Conservation (phyloP, 2,888 invertebrate species). For the Mesochorus sp. region DNA sequence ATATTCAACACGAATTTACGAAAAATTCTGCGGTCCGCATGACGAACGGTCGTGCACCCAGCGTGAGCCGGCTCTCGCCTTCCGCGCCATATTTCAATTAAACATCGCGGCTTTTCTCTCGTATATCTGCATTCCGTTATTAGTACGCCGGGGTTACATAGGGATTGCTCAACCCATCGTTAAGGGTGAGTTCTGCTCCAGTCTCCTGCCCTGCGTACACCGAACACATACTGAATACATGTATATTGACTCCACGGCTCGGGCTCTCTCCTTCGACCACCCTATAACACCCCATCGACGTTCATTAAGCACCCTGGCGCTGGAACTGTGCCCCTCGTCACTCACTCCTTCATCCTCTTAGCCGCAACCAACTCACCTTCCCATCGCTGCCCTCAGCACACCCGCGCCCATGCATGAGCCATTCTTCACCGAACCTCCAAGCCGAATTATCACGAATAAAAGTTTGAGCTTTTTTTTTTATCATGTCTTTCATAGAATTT, state of each 20-base stretch:
- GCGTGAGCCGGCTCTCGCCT: slow-evolving; percentile 61
- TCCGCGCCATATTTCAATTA: slow-evolving; percentile 75
- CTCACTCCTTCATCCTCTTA: background rate
- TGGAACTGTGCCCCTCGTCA: slow-evolving; percentile 39
- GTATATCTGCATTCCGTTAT: slow-evolving; percentile 69
- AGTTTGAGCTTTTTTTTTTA: too few species aligned
- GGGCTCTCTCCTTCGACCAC: slow-evolving; percentile 49
- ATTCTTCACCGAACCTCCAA: too few species aligned
- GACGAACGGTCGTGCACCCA: slow-evolving; percentile 3
- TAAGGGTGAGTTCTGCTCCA: slow-evolving; percentile 45
- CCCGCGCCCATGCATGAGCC: background rate
- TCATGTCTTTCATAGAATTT: too few species aligned
- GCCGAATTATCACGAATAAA: too few species aligned
- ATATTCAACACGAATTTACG: slow-evolving; percentile 14
- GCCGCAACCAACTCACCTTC: slow-evolving; percentile 37
- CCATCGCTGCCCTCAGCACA: slow-evolving; percentile 6
- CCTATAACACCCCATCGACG: slow-evolving; percentile 59
- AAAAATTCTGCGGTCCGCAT: slow-evolving; percentile 42
- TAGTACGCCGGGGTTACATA: slow-evolving; percentile 3
- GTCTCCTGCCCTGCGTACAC: background rate
- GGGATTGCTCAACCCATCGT: slow-evolving; percentile 41
- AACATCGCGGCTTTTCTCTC: slow-evolving; percentile 67
- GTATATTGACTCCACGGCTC: slow-evolving; percentile 20
- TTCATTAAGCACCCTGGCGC: slow-evolving; percentile 65
- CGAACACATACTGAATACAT: slow-evolving; percentile 4